A percentile compares a stretch with the other conserved stretches of the same genome.
phyloP scores from a whole-genome alignment of 2,113 vertebrate genomes.

The Xiphophorus maculatus region DNA sequence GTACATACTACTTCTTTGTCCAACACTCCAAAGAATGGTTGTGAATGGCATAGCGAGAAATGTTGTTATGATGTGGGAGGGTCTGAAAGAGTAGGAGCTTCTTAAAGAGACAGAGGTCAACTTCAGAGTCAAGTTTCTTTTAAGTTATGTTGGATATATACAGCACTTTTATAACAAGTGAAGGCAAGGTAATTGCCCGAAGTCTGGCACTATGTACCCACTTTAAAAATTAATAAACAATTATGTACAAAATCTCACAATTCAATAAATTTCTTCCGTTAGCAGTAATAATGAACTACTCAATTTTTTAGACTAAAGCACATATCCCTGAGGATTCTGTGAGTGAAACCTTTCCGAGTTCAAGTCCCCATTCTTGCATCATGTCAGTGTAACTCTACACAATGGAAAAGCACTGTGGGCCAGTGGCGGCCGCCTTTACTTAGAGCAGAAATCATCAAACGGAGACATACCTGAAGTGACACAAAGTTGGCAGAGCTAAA shows the following conservation, averaged over 20 bases:
- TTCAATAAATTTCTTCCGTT: slow-evolving; percentile 39
- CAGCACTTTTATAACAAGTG: too few species aligned
- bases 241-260: too few species aligned
- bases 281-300: not conserved
- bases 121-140: too few species aligned
- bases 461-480: slow-evolving; percentile 80
- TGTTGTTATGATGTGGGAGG: too few species aligned
- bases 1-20: too few species aligned
- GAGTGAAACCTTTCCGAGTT: slow-evolving; percentile 48
- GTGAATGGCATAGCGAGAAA: too few species aligned
- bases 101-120: too few species aligned
- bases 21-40: too few species aligned
- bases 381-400: slow-evolving; percentile 65
- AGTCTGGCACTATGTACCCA: too few species aligned
- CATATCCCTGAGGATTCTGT: slow-evolving; percentile 24
- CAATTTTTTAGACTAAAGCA: slow-evolving; percentile 38
- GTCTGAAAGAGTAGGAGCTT: too few species aligned
- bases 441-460: slow-evolving; percentile 70
- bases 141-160: too few species aligned
- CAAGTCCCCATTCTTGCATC: slow-evolving; percentile 45
- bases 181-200: too few species aligned
- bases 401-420: slow-evolving; percentile 50
- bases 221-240: not conserved
- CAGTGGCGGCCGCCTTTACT: slow-evolving; percentile 66
- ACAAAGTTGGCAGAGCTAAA: slow-evolving; percentile 73